phyloP scores from a whole-genome alignment of 2,888 invertebrate species.

The Parnassius glacialis region DNA sequence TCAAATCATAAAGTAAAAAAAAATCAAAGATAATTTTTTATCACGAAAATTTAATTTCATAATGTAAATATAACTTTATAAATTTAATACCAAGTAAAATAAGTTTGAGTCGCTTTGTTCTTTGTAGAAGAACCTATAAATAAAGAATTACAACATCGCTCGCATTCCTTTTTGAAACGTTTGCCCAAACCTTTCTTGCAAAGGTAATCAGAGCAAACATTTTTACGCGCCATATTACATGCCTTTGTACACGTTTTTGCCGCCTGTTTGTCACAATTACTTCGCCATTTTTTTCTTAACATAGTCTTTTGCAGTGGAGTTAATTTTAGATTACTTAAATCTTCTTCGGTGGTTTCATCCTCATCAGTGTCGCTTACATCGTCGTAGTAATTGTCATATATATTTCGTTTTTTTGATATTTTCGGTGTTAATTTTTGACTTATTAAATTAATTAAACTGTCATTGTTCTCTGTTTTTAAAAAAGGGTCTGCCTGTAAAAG shows the following conservation, averaged over 20 bases:
- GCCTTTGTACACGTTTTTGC: conserved; percentile 41
- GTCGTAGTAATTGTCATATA: not conserved
- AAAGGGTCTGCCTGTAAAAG: not conserved
- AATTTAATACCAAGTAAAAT: conserved; percentile 31
- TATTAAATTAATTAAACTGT: not conserved
- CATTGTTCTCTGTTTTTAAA: not conserved
- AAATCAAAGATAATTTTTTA: too few species aligned
- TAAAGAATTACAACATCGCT: conserved; percentile 38
- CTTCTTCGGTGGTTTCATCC: not conserved
- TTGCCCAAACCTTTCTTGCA: conserved; percentile 42
- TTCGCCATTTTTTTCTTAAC: conserved; percentile 36
- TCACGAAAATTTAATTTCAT: too few species aligned
- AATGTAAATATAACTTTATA: not conserved
- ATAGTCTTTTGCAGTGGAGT: conserved; percentile 28
- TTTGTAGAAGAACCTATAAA: conserved; percentile 26
- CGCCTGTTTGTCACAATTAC: conserved; percentile 39
- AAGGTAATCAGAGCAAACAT: conserved; percentile 35
- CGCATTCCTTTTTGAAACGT: conserved; percentile 44
- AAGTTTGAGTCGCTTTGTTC: not conserved
- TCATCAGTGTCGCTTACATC: not conserved
- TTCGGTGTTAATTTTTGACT: not conserved
- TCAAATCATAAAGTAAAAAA: too few species aligned
- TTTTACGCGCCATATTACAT: conserved; percentile 36
- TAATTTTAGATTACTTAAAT: conserved; percentile 29
- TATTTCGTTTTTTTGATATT: not conserved